Base-by-base conservation (phyloP, 2,797 vertebrate genomes). In the Syngnathus acus region DNA sequence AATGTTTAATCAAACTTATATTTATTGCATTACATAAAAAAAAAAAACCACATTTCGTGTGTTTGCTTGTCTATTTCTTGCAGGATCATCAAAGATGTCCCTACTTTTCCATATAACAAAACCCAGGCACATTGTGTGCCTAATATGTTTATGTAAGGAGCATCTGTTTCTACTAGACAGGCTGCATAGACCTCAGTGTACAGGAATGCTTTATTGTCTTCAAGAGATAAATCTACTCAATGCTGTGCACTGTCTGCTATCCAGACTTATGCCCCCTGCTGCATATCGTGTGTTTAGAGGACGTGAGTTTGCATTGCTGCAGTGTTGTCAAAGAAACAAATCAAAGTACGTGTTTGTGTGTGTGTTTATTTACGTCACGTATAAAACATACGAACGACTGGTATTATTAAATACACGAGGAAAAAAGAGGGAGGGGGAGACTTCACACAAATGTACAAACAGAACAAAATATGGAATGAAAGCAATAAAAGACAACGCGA, bases 151-250 rank as follows among this genome's bases (percentile, higher is more conserved):
- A 65, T 68, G 55, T 77, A n/a, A 2, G 74, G 72, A 37, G 70
- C 83, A 86, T 88, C 82, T 89, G 85, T 84, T 88, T 89, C 76
- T 73, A 82, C 76, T 83, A 79, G 68, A 16, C 6, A 54, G 0
- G 6, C 68, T 78, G 72, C 62, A 71, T 82, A 88, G 84, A 83
- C 80, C 76, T 86, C 78, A 79, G 72, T 57, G 53, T 73, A 71
- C 71, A 84, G 78, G 83, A 87, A 86, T 84, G 78, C 79, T 81
- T 80, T 72, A 79, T 70, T 78, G 72, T 84, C 76, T 82, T 55
- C 13, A 23, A 60, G 57, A 83, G 75, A 62, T 74, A 69, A 65
- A 74, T 77, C 63, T 77, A 81, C 73, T 59, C 73, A 69, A 65
- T 61, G 71, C 68, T 51, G 17, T 50, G 47, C 17, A 74, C 72